Percentiles rank a stretch among this genome's conserved stretches.
These are phyloP conservation scores for Steatocranus sp. DNA, from an alignment of 2,797 vertebrate genomes.

Conservation along the genomic window DNA sequence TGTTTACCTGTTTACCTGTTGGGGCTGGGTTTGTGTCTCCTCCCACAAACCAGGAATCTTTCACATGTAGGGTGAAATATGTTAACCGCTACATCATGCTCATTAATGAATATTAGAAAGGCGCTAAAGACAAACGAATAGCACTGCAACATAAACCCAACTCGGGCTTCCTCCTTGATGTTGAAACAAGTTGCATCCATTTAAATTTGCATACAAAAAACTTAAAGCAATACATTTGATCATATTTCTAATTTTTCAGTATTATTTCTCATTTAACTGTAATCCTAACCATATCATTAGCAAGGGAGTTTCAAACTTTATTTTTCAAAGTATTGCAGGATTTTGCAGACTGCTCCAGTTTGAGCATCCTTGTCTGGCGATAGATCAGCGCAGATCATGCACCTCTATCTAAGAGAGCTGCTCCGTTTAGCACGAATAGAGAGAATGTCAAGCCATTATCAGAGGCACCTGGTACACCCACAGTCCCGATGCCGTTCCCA, in stretches of 20 bases:
- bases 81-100: not conserved
- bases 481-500: not conserved
- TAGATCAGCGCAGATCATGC: not conserved
- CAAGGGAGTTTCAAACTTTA: not conserved
- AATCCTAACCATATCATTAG: not conserved
- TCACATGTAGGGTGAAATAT: not conserved
- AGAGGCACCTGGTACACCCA: constrained; percentile 8
- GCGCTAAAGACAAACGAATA: not conserved
- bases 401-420: not conserved
- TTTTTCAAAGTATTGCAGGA: not conserved
- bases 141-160: not conserved
- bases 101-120: not conserved
- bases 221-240: not conserved
- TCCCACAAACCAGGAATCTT: not conserved
- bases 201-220: not conserved
- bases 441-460: not conserved
- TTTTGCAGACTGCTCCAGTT: not conserved
- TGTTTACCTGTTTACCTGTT: not conserved
- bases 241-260: not conserved
- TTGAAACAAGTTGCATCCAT: not conserved
- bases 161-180: not conserved
- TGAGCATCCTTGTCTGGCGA: not conserved
- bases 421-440: not conserved
- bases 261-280: not conserved
- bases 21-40: not conserved